phyloP scores from a whole-genome alignment of 2,888 invertebrate genomes.

The Amorpha juglandis region DNA sequence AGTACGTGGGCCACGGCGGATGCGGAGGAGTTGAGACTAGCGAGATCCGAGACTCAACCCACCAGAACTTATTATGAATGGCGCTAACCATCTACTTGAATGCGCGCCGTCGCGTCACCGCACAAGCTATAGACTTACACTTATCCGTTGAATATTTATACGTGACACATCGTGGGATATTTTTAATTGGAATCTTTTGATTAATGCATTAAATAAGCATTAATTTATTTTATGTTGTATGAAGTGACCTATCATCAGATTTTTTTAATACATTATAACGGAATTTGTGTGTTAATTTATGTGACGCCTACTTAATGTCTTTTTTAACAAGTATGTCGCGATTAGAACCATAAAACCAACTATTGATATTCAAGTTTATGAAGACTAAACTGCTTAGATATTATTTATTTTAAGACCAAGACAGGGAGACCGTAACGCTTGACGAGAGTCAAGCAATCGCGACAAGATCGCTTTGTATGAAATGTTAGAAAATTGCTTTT shows the following conservation, averaged over 20 bases:
- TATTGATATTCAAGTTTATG: not conserved
- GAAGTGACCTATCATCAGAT: not conserved
- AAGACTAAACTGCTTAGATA: not conserved
- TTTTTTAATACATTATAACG: constrained; percentile 1
- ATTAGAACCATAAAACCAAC: not conserved
- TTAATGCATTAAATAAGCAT: not conserved
- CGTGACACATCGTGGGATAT: constrained; percentile 7
- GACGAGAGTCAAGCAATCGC: not conserved
- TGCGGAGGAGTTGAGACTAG: constrained; percentile 30
- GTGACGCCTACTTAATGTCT: constrained; percentile 8
- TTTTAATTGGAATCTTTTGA: constrained; percentile 16
- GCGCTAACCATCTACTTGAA: constrained; percentile 12
- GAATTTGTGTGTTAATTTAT: constrained; percentile 3
- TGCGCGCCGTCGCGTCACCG: not conserved
- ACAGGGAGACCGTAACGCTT: too few species aligned
- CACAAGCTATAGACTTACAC: constrained; percentile 4
- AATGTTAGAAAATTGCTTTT: too few species aligned
- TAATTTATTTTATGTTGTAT: not conserved
- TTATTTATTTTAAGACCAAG: too few species aligned
- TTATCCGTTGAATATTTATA: not conserved
- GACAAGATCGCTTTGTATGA: too few species aligned
- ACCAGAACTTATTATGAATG: constrained; percentile 29
- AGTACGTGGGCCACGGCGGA: constrained; percentile 31
- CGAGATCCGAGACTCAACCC: constrained; percentile 28
- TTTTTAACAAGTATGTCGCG: not conserved